phyloP scores from a whole-genome alignment of 2,113 vertebrate genomes.

The Hucho hucho region DNA sequence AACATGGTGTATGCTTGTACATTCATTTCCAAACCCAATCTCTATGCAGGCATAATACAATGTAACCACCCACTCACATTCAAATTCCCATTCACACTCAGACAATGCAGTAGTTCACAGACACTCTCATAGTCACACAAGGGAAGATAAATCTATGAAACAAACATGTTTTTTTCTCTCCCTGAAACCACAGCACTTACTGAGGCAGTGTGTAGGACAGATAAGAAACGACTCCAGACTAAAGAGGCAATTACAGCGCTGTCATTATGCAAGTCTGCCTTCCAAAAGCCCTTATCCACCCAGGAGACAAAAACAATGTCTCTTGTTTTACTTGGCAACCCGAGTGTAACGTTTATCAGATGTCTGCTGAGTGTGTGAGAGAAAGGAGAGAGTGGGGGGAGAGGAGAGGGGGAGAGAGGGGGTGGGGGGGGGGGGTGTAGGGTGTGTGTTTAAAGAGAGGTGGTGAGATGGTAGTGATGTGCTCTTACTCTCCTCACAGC shows the following conservation, averaged over 20 bases:
- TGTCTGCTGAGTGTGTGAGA: constrained; percentile 67
- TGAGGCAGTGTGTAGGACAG: constrained; percentile 65
- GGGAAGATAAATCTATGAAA: constrained; percentile 67
- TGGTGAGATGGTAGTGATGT: background rate
- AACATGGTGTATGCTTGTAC: constrained; percentile 3
- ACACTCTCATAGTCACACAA: constrained; percentile 52
- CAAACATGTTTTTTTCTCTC: constrained; percentile 50
- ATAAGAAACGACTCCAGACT: constrained; percentile 76
- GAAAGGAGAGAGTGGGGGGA: constrained; percentile 32
- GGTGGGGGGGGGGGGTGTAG: background rate
- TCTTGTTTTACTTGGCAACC: constrained; percentile 78
- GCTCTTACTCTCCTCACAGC: constrained; percentile 66
- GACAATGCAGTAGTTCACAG: constrained; percentile 44
- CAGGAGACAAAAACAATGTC: constrained; percentile 79
- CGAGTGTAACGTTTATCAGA: constrained; percentile 78
- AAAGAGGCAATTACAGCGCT: constrained; percentile 76
- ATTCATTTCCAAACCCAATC: background rate
- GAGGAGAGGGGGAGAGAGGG: background rate
- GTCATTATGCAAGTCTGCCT: constrained; percentile 78
- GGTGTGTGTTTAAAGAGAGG: constrained; percentile 6
- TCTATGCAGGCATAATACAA: background rate
- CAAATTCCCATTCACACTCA: constrained; percentile 17
- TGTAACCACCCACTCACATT: constrained; percentile 21
- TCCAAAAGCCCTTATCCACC: constrained; percentile 75
- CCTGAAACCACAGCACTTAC: constrained; percentile 57